A percentile compares a stretch with the other conserved stretches of the same genome.
phyloP scores from a whole-genome alignment of 2,797 vertebrate species.

The Apogon talboti region DNA sequence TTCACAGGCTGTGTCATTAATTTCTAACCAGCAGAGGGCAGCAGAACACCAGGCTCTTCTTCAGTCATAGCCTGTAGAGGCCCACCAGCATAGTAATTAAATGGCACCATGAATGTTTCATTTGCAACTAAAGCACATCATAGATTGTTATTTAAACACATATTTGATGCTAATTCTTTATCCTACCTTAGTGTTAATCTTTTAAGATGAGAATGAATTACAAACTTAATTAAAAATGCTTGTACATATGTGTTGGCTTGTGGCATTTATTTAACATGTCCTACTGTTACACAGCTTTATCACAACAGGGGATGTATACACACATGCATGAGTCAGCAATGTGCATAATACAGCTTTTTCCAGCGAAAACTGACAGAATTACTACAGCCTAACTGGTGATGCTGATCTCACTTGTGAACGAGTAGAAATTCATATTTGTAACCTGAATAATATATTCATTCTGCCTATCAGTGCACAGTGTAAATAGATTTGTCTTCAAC shows the following conservation, averaged over 20 bases:
- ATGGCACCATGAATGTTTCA: background rate
- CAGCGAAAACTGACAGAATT: conserved; percentile 14
- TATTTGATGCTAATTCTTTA: background rate
- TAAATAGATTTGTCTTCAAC: conserved; percentile 30
- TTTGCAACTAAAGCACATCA: conserved; percentile 1
- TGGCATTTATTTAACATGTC: background rate
- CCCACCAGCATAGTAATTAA: too few species aligned
- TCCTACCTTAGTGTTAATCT: background rate
- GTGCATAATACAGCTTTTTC: conserved; percentile 1
- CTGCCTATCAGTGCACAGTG: conserved; percentile 10
- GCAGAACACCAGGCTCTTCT: conserved; percentile 39
- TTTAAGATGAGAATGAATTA: background rate
- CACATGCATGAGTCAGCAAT: conserved; percentile 7
- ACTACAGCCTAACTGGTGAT: background rate
- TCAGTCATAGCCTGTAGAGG: background rate
- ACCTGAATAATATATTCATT: conserved; percentile 6
- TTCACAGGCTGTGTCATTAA: conserved; percentile 19
- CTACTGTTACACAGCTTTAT: conserved; percentile 12
- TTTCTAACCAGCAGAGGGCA: conserved; percentile 70
- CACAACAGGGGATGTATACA: conserved; percentile 4
- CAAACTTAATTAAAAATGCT: background rate
- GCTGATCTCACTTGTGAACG: background rate
- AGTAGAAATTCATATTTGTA: conserved; percentile 11
- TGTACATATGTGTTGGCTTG: background rate
- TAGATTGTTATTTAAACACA: background rate